Evolutionary conservation across 2,797 vertebrate genomes (phyloP).

Genomic region (Sitta carolinensis): DNA sequence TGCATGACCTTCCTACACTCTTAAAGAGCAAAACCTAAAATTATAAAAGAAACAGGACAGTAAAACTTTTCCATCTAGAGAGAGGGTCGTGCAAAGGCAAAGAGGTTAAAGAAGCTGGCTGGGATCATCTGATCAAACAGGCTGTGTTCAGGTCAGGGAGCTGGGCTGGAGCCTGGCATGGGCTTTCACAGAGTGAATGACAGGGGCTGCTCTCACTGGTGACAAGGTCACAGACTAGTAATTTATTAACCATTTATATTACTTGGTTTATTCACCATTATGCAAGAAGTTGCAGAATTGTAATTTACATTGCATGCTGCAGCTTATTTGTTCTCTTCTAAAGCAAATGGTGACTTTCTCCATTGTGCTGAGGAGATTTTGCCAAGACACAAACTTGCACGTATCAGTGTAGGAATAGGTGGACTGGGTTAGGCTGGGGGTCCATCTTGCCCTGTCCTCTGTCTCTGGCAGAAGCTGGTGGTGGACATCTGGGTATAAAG

Average conservation of each 20-base stretch:
- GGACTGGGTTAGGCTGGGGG: not conserved
- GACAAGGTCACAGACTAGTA: not conserved
- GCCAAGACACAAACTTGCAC: not conserved
- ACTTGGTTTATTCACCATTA: not conserved
- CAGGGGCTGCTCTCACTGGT: not conserved
- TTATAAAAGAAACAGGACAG: not conserved
- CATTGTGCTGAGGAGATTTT: not conserved
- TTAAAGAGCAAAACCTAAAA: not conserved
- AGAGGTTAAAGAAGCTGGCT: not conserved
- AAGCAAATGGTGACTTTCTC: not conserved
- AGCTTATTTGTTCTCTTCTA: not conserved
- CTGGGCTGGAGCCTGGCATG: not conserved
- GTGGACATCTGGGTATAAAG: not conserved
- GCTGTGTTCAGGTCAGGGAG: not conserved
- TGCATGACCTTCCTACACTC: not conserved
- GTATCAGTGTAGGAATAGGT: not conserved
- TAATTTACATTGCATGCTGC: not conserved
- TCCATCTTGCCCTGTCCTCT: not conserved
- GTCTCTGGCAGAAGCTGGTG: not conserved
- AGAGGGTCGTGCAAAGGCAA: not conserved
- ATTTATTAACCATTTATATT: slow-evolving; percentile 1
- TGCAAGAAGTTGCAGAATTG: not conserved
- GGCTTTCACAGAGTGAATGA: not conserved
- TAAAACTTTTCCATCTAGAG: not conserved
- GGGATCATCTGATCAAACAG: not conserved